Conservation (phyloP, 2,113 vertebrate genomes). For the Poeciliopsis prolifica region DNA sequence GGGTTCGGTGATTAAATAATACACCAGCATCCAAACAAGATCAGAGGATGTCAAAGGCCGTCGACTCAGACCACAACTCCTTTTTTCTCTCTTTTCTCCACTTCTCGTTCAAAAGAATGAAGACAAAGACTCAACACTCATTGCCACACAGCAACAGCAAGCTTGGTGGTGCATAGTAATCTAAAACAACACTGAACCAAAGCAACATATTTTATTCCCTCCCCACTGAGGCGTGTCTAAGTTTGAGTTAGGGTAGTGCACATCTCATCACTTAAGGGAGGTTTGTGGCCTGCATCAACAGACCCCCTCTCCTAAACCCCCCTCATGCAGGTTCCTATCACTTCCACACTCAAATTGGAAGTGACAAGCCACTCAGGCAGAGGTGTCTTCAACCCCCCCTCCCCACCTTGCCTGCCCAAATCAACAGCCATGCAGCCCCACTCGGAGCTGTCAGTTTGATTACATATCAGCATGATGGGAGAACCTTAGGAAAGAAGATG, state of each 20-base stretch:
- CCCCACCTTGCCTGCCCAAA: slow-evolving; percentile 5
- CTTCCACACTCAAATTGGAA: slow-evolving; percentile 72
- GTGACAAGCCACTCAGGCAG: slow-evolving; percentile 77
- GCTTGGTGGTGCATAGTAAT: slow-evolving; percentile 58
- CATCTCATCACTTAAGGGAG: slow-evolving; percentile 67
- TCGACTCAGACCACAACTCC: slow-evolving; percentile 6
- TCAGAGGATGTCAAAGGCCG: slow-evolving; percentile 60
- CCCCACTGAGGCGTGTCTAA: slow-evolving; percentile 50
- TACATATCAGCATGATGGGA: slow-evolving; percentile 70
- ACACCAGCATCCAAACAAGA: slow-evolving; percentile 56
- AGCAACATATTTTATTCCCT: slow-evolving; percentile 41
- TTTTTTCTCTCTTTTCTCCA: background rate
- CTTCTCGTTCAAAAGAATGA: slow-evolving; percentile 45
- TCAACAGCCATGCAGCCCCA: slow-evolving; percentile 70
- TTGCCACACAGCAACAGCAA: slow-evolving; percentile 42
- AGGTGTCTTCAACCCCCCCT: slow-evolving; percentile 61
- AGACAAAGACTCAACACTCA: slow-evolving; percentile 52
- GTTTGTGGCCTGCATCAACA: slow-evolving; percentile 53
- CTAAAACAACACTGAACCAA: slow-evolving; percentile 61
- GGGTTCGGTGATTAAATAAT: slow-evolving; percentile 54
- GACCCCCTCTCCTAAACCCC: background rate
- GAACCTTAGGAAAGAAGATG: slow-evolving; percentile 58
- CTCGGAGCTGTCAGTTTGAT: slow-evolving; percentile 72
- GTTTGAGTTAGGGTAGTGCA: slow-evolving; percentile 52
- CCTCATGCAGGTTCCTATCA: slow-evolving; percentile 64